Base-by-base conservation (phyloP, 2,797 vertebrate species). In the Serranus cabrilla region DNA sequence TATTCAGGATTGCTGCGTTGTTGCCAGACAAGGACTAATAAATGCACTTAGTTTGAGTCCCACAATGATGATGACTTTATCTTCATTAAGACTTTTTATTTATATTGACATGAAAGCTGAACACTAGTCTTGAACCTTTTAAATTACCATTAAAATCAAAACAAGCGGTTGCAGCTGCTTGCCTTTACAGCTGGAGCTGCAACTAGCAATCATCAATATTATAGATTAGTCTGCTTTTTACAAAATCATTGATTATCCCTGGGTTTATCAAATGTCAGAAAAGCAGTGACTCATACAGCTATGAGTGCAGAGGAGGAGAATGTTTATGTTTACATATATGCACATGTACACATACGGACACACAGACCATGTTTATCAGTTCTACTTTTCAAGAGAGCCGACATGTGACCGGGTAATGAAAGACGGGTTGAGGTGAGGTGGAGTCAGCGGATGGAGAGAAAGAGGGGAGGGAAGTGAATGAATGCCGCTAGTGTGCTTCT, bases 401-500 rank as follows among this genome's bases (percentile, higher is more conserved):
- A 82, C 78, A 74, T 81, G 74, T 87, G 88, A 83, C 50, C 14
- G 55, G 39, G 74, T 78, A 81, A 82, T 80, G 68, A 87, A 71
- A 86, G 68, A 71, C 18, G 68, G 70, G 80, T 13, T 58, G 65
- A 59, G 67, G 51, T 11, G 69, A 78, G 65, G 82, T 76, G 76
- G 62, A 81, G 76, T 80, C 46, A 46, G 72, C 3, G 56, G 72
- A 70, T 42, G 71, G 64, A 72, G 60, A 72, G 68, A 51, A n/a
- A 49, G 73, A 67, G 61, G 14, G 45, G 51, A 68, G 56, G 42
- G n/a, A 31, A 52, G 43, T 20, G 67, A 58, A 83, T 87, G 77
- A 89, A 89, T 84, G 74, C 74, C 74, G 73, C 74, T 62, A 76
- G 83, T 87, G 84, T 82, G 72, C 51, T 69, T 58, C 67, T 55